Evolutionary conservation across 1,140 invertebrate genomes (phyloP).

Genomic region (Choristoneura fumiferana): DNA sequence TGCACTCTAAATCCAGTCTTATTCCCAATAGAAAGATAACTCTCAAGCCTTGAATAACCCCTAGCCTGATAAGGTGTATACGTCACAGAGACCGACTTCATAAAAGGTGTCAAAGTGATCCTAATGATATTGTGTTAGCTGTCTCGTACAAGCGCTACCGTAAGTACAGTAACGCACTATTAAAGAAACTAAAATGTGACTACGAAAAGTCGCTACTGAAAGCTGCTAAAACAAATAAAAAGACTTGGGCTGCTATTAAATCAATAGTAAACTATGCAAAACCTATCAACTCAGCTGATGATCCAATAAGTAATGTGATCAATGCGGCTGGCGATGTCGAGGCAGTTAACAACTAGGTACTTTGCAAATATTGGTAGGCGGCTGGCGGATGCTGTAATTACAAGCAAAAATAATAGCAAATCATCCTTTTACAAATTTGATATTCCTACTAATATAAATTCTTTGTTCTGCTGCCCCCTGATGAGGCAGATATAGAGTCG

Average conservation of each 20-base stretch:
- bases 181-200: constrained; percentile 20
- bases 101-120: constrained; percentile 18
- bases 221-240: constrained; percentile 18
- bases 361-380: constrained; percentile 23
- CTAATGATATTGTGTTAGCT: constrained; percentile 25
- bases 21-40: constrained; percentile 15
- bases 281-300: neutral
- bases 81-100: constrained; percentile 30
- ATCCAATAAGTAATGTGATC: neutral
- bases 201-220: constrained; percentile 21
- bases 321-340: neutral
- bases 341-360: constrained; percentile 20
- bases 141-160: constrained; percentile 15
- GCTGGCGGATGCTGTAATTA: constrained; percentile 7
- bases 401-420: neutral
- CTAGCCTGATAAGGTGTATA: constrained; percentile 31
- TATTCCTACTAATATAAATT: neutral
- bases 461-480: constrained; percentile 4
- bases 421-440: neutral
- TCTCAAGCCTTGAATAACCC: constrained; percentile 33
- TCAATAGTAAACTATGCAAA: neutral
- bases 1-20: neutral
- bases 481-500: neutral
- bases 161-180: constrained; percentile 25
- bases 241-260: constrained; percentile 22